A percentile compares a stretch with the other conserved stretches of the same genome.
Conservation (phyloP, 2,888 invertebrate genomes). For the Eremobia ochroleuca region DNA sequence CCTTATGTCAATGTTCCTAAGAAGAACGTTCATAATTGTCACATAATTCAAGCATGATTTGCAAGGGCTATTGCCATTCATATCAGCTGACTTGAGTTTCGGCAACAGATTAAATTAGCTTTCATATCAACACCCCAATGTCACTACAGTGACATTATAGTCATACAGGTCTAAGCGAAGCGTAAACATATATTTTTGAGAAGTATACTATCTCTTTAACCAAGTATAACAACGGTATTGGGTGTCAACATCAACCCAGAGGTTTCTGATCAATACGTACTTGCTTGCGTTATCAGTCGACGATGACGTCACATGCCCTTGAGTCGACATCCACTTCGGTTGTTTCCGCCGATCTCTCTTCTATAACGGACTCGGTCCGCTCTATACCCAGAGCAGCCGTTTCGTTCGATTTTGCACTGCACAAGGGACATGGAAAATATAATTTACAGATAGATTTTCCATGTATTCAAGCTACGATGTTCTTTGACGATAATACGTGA, state of each 20-base stretch:
- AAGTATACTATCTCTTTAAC: conserved; percentile 55
- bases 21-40: background rate
- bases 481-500: background rate
- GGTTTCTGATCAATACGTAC: conserved; percentile 6
- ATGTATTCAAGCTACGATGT: background rate
- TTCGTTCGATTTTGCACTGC: conserved; percentile 79
- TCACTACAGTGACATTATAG: no score
- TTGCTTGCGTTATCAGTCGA: conserved; percentile 75
- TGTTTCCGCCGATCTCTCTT: conserved; percentile 70
- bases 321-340: conserved; percentile 55
- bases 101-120: conserved; percentile 1
- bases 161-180: no score
- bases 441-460: background rate
- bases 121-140: background rate
- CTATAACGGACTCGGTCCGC: conserved; percentile 84
- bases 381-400: conserved; percentile 81
- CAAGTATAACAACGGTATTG: conserved; percentile 23
- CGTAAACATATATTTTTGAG: background rate
- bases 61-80: no score
- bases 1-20: background rate
- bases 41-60: background rate
- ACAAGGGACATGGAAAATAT: conserved; percentile 15
- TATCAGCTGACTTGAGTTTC: conserved; percentile 1
- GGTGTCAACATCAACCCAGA: conserved; percentile 15
- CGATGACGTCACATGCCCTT: conserved; percentile 71